Evolutionary conservation across 2,888 invertebrate genomes (phyloP).

Genomic region (Petrolisthes manimaculis): DNA sequence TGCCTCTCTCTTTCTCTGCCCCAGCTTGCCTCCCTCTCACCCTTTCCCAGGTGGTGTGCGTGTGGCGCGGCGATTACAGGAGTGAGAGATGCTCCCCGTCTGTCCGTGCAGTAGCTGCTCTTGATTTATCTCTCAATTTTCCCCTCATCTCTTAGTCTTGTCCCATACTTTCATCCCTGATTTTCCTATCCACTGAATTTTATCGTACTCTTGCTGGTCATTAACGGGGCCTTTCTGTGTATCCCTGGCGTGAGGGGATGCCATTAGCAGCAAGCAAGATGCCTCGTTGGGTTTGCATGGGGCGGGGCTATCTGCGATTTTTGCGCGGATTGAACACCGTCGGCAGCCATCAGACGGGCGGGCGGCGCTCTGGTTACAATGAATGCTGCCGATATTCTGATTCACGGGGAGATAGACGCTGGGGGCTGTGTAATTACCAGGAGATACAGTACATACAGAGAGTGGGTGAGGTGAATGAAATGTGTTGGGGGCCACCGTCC

Average conservation of each 20-base stretch:
- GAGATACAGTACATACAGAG: constrained; percentile 12
- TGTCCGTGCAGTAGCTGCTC: constrained; percentile 27
- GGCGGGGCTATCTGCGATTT: constrained; percentile 26
- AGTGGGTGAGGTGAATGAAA: constrained; percentile 12
- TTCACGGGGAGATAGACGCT: constrained; percentile 19
- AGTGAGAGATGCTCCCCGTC: constrained; percentile 39
- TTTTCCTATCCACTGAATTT: constrained; percentile 34
- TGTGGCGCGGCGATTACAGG: constrained; percentile 34
- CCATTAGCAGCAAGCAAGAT: constrained; percentile 30
- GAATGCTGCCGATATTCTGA: constrained; percentile 49
- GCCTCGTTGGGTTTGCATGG: constrained; percentile 22
- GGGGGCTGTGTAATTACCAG: constrained; percentile 38
- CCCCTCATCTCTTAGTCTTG: constrained; percentile 46
- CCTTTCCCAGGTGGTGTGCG: constrained; percentile 29
- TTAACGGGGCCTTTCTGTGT: constrained; percentile 20
- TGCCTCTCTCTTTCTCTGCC: not conserved
- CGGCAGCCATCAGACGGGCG: constrained; percentile 21
- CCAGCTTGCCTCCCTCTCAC: constrained; percentile 2
- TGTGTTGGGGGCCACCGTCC: constrained; percentile 6
- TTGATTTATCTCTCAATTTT: constrained; percentile 59
- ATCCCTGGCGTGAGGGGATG: constrained; percentile 32
- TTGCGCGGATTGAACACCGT: constrained; percentile 32
- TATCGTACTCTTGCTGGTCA: constrained; percentile 24
- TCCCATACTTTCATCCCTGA: constrained; percentile 42
- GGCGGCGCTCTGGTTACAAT: constrained; percentile 21